Evolutionary conservation across 1,140 invertebrate species (phyloP).

Genomic region (Sinella curviseta): DNA sequence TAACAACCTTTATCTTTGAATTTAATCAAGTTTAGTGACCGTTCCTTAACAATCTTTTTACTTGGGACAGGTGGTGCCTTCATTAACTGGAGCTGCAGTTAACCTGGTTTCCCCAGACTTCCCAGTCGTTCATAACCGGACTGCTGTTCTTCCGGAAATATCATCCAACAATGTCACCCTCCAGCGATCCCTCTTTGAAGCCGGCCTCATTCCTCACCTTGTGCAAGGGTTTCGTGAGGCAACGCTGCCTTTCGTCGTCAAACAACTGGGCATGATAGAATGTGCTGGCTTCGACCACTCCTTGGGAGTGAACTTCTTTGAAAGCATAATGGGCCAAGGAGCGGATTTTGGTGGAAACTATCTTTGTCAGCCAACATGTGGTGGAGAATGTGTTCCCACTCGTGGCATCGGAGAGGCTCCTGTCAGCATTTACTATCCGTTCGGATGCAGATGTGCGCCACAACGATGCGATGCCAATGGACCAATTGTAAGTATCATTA

Average conservation of each 20-base stretch:
- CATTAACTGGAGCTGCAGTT: no score
- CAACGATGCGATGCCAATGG: not conserved
- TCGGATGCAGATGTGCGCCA: not conserved
- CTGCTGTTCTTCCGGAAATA: no score
- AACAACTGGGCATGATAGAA: not conserved
- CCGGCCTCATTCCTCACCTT: no score
- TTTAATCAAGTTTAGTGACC: no score
- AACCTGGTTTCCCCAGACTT: no score
- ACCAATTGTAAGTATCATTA: not conserved
- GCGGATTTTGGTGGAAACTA: constrained; percentile 1
- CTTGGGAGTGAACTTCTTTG: not conserved
- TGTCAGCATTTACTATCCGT: not conserved
- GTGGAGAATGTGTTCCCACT: not conserved
- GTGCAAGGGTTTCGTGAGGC: not conserved
- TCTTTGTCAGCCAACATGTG: not conserved
- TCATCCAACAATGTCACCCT: no score
- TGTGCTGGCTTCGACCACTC: not conserved
- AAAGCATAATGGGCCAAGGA: not conserved
- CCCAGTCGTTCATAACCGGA: no score
- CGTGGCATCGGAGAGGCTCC: not conserved
- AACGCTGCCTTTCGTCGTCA: not conserved
- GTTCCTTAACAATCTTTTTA: no score
- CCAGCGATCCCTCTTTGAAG: no score
- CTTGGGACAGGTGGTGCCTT: no score
- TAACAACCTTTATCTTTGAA: no score